Conservation (phyloP, 2,888 invertebrate genomes). For the Meta bourneti region DNA sequence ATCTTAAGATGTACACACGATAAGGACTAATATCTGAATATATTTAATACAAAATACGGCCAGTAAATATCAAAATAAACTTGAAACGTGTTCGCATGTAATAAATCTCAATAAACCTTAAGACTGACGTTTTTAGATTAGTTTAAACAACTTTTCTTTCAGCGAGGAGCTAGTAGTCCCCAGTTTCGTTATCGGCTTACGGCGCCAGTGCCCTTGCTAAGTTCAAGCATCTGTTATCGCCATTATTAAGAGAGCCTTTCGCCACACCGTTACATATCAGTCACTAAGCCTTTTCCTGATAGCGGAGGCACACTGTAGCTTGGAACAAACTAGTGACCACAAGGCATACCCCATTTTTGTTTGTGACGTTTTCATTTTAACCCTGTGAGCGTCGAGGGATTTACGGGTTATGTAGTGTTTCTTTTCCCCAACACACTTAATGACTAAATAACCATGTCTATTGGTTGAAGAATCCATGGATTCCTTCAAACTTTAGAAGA, state of each 20-base stretch:
- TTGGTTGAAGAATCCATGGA: too few relatives aligned
- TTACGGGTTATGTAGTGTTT: too few relatives aligned
- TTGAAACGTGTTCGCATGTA: constrained; percentile 2
- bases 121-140: constrained; percentile 43
- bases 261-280: constrained; percentile 28
- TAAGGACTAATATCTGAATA: constrained; percentile 22
- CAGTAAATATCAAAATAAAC: constrained; percentile 48
- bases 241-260: constrained; percentile 17
- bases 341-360: too few relatives aligned
- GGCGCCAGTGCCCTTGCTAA: constrained; percentile 51
- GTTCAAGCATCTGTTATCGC: constrained; percentile 48
- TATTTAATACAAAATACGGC: constrained; percentile 13
- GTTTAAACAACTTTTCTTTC: constrained; percentile 56
- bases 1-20: neutral
- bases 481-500: too few relatives aligned
- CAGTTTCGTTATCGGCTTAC: constrained; percentile 31
- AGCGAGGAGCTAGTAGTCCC: neutral
- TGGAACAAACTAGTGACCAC: neutral
- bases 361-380: too few relatives aligned
- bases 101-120: constrained; percentile 54
- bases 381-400: too few relatives aligned
- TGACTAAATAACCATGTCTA: too few relatives aligned
- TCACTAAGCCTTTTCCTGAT: neutral
- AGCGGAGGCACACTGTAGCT: neutral
- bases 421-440: too few relatives aligned